These are phyloP conservation scores for Clanis bilineata DNA, from an alignment of 2,888 invertebrate genomes.

Conservation along the genomic window DNA sequence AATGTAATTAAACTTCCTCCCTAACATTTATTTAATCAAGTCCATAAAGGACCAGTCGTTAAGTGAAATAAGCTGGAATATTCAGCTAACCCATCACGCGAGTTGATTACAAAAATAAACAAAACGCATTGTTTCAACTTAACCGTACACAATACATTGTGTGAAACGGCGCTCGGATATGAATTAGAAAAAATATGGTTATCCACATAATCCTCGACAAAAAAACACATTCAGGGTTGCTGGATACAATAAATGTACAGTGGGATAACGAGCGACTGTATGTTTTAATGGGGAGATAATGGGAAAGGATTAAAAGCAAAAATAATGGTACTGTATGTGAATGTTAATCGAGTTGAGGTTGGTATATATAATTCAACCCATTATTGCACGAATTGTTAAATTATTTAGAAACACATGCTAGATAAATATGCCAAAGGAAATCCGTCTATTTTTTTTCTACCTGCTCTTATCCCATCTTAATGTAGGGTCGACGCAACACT, in stretches of 20 bases:
- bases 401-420: too few species aligned
- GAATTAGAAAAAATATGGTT: slow-evolving; percentile 20
- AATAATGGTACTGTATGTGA: background rate
- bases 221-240: slow-evolving; percentile 4
- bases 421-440: too few species aligned
- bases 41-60: background rate
- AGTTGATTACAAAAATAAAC: slow-evolving; percentile 17
- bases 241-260: background rate
- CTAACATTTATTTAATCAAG: background rate
- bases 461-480: too few species aligned
- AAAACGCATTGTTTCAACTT: slow-evolving; percentile 17
- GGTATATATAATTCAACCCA: too few species aligned
- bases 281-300: slow-evolving; percentile 6
- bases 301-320: background rate
- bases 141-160: slow-evolving; percentile 12
- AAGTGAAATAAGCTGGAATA: background rate
- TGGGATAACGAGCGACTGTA: background rate
- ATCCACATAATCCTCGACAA: slow-evolving; percentile 13
- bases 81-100: background rate
- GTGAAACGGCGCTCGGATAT: slow-evolving; percentile 14
- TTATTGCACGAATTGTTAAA: too few species aligned
- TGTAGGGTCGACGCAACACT: too few species aligned
- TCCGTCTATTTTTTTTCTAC: too few species aligned
- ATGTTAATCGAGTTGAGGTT: background rate
- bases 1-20: background rate